These are phyloP conservation scores for Hippoglossus stenolepis DNA, from an alignment of 2,113 vertebrate species.

Conservation along the genomic window DNA sequence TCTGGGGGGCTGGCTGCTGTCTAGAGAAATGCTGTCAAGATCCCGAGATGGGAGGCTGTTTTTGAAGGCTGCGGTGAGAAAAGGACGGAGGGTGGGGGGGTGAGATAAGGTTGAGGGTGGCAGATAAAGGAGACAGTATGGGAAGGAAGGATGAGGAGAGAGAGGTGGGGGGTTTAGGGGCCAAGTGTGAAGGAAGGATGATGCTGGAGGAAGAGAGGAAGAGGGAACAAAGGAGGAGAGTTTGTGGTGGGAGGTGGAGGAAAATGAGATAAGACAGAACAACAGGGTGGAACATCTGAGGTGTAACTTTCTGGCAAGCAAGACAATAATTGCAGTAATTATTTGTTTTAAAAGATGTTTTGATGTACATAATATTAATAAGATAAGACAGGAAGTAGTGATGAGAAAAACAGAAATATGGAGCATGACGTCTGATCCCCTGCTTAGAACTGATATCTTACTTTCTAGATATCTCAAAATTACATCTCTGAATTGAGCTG, in stretches of 20 bases:
- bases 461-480: background rate
- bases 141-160: conserved; percentile 24
- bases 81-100: background rate
- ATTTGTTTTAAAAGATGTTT: background rate
- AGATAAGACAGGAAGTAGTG: background rate
- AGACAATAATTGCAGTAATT: background rate
- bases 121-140: conserved; percentile 42
- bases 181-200: conserved; percentile 41
- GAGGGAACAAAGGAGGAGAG: conserved; percentile 2
- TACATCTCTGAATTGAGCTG: background rate
- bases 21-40: conserved; percentile 59
- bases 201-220: conserved; percentile 9
- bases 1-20: conserved; percentile 33
- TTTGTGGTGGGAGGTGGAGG: conserved; percentile 7
- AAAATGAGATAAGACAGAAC: conserved; percentile 10
- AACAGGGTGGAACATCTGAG: background rate
- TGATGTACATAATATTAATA: background rate
- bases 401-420: background rate
- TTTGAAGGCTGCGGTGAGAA: conserved; percentile 34
- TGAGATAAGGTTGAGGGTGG: conserved; percentile 28
- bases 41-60: conserved; percentile 29
- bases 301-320: background rate
- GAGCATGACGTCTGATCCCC: too few species aligned
- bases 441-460: background rate
- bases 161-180: background rate